phyloP scores from a whole-genome alignment of 2,888 invertebrate genomes.

The Caenorhabditis sinica region DNA sequence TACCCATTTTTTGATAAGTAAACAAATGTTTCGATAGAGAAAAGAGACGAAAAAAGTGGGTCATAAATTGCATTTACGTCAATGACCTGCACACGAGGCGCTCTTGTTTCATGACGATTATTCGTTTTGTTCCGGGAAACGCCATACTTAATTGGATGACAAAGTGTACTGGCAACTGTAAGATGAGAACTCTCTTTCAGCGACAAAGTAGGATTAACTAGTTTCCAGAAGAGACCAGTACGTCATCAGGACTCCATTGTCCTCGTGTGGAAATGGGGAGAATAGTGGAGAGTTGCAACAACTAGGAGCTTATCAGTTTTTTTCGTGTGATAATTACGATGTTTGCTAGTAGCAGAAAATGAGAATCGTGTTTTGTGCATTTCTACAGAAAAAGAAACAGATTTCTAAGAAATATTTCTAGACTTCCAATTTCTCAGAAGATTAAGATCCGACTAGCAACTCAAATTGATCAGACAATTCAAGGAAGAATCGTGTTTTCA shows the following conservation, averaged over 20 bases:
- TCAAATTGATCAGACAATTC: neutral
- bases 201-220: constrained; percentile 37
- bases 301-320: constrained; percentile 35
- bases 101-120: constrained; percentile 40
- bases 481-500: neutral
- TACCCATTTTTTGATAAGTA: constrained; percentile 52
- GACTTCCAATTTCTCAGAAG: too few species aligned
- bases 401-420: too few species aligned
- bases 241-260: constrained; percentile 31
- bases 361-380: constrained; percentile 25
- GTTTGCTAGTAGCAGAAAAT: neutral
- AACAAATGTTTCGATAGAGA: constrained; percentile 55
- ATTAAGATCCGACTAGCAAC: too few species aligned
- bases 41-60: constrained; percentile 49
- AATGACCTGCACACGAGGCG: constrained; percentile 60
- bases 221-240: constrained; percentile 33
- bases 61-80: constrained; percentile 69
- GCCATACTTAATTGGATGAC: constrained; percentile 57
- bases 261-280: constrained; percentile 6
- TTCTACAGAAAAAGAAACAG: neutral
- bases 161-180: constrained; percentile 30
- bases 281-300: constrained; percentile 16
- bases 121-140: constrained; percentile 58
- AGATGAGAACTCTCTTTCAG: constrained; percentile 31
- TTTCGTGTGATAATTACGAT: constrained; percentile 35